Conservation (phyloP, 1,140 invertebrate genomes). For the Temnothorax nylanderi region DNA sequence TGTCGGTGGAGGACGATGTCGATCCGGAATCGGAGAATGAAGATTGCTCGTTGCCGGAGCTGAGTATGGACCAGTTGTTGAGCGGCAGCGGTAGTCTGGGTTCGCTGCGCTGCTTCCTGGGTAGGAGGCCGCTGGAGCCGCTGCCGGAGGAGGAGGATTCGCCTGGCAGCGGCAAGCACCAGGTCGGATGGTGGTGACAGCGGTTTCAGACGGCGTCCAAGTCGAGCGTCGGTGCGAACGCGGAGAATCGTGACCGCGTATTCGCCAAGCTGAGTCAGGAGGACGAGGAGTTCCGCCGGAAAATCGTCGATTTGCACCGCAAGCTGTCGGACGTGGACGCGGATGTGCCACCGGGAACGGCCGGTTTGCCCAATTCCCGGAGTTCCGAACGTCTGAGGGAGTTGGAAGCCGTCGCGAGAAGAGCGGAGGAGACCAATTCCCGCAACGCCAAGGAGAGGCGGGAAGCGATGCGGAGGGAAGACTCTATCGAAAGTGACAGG, state of each 20-base stretch:
- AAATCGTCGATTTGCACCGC: conserved; percentile 82
- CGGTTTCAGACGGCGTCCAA: conserved; percentile 77
- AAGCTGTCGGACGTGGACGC: conserved; percentile 82
- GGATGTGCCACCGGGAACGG: neutral
- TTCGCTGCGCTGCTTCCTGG: conserved; percentile 80
- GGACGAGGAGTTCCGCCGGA: conserved; percentile 82
- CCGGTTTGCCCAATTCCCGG: conserved; percentile 3
- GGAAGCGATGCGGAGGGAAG: conserved; percentile 45
- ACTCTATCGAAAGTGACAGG: conserved; percentile 43
- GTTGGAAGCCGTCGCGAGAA: conserved; percentile 73
- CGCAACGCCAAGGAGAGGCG: conserved; percentile 64
- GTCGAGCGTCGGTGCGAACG: conserved; percentile 68
- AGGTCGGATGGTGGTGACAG: conserved; percentile 85
- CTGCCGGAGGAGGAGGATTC: conserved; percentile 84
- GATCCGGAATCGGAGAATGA: conserved; percentile 77
- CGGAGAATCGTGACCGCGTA: conserved; percentile 74
- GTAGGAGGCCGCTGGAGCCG: conserved; percentile 82
- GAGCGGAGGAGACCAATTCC: conserved; percentile 76
- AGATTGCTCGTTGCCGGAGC: conserved; percentile 77
- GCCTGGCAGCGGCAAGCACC: conserved; percentile 79
- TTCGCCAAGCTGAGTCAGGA: conserved; percentile 81
- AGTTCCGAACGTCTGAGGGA: conserved; percentile 72
- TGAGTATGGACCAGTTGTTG: conserved; percentile 84
- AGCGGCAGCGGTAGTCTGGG: conserved; percentile 73
- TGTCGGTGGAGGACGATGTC: conserved; percentile 77